These are phyloP conservation scores for Okamejei kenojei DNA, from an alignment of 2,797 vertebrate genomes.

Conservation along the genomic window DNA sequence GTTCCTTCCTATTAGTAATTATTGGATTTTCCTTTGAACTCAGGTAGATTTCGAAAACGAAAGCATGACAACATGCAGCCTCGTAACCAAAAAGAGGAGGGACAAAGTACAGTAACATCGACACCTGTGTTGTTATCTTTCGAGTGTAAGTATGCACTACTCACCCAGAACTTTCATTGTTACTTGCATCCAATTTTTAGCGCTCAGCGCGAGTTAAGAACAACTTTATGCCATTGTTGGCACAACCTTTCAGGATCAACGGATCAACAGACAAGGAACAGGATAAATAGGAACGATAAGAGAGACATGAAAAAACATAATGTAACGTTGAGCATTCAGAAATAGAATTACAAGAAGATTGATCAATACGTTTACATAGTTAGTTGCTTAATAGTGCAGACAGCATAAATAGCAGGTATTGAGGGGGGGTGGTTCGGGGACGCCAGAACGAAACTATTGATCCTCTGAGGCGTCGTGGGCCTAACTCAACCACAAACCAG, in stretches of 20 bases:
- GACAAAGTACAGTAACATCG: conserved; percentile 51
- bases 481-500: no score
- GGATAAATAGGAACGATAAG: neutral
- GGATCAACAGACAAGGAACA: no score
- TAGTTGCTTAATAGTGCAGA: no score
- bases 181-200: neutral
- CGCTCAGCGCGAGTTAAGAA: neutral
- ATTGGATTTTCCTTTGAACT: conserved; percentile 48
- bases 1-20: neutral
- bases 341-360: neutral
- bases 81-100: conserved; percentile 57
- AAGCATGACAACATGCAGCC: conserved; percentile 63
- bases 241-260: no score
- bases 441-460: no score
- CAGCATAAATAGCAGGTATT: no score
- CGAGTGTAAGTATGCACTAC: conserved; percentile 64
- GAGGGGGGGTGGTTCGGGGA: no score
- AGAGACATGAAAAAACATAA: neutral
- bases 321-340: neutral
- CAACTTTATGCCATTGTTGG: neutral
- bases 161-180: neutral
- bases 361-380: neutral
- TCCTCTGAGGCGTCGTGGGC: no score
- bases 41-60: conserved; percentile 66
- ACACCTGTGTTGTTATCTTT: conserved; percentile 72